Percentiles rank a stretch among this genome's conserved stretches.
These are phyloP conservation scores for Tragulus kanchil DNA, from an alignment of 2,113 vertebrate species.

Conservation along the genomic window DNA sequence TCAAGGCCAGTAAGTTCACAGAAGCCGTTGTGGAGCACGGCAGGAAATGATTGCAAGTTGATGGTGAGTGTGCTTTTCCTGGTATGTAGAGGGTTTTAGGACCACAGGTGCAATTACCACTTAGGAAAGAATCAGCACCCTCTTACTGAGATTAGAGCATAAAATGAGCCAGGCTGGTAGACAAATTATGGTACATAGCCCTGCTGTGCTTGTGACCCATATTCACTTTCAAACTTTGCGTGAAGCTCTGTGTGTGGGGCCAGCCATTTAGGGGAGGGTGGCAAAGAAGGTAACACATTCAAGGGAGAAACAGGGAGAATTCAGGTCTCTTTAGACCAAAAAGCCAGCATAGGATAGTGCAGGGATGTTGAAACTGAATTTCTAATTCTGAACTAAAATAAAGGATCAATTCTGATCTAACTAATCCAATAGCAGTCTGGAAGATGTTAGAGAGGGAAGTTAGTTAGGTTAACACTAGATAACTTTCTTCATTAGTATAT, in stretches of 20 bases:
- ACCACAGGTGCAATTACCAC: conserved; percentile 73
- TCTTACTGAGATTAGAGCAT: conserved; percentile 78
- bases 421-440: background rate
- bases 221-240: conserved; percentile 74
- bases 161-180: conserved; percentile 70
- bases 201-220: conserved; percentile 74
- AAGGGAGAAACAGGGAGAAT: background rate
- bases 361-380: background rate
- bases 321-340: background rate
- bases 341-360: background rate
- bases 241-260: conserved; percentile 7
- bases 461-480: background rate
- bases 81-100: conserved; percentile 67
- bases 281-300: conserved; percentile 34
- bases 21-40: conserved; percentile 25
- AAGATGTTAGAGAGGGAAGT: background rate
- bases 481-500: background rate
- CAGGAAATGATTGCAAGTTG: conserved; percentile 65
- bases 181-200: conserved; percentile 63
- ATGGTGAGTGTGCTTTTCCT: conserved; percentile 57
- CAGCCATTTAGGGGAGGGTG: background rate
- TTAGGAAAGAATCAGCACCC: conserved; percentile 71
- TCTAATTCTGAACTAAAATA: background rate
- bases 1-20: conserved; percentile 5
- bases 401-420: background rate